Percentiles rank a stretch among this genome's conserved stretches.
Conservation (phyloP, 2,113 vertebrate genomes). For the Carassius carassius region DNA sequence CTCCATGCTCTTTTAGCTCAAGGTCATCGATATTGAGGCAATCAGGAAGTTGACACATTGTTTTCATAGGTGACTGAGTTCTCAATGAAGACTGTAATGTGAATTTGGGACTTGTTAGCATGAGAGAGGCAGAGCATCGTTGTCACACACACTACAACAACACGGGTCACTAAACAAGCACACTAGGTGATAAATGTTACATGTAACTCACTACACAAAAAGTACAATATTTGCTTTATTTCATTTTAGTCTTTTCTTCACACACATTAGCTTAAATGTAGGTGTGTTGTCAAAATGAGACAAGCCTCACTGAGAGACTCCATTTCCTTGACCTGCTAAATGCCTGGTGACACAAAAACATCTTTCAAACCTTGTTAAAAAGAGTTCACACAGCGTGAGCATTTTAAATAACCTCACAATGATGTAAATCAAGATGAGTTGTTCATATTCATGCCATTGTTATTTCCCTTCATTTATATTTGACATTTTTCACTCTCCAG, state of each 20-base stretch:
- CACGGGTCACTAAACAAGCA: constrained; percentile 36
- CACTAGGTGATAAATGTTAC: neutral
- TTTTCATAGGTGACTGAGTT: constrained; percentile 56
- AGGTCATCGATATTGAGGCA: constrained; percentile 59
- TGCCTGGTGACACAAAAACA: neutral
- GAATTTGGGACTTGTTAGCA: constrained; percentile 42
- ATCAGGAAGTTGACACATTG: constrained; percentile 55
- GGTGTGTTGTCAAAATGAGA: constrained; percentile 9
- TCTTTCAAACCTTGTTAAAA: neutral
- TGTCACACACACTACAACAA: constrained; percentile 25
- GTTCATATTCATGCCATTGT: constrained; percentile 8
- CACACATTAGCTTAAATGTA: neutral
- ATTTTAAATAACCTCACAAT: neutral
- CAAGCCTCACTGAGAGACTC: neutral
- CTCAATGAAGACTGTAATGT: constrained; percentile 46
- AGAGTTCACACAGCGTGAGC: neutral
- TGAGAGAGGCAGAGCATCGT: constrained; percentile 1
- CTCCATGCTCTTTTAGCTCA: constrained; percentile 54
- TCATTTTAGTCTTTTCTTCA: neutral
- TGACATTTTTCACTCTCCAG: constrained; percentile 21
- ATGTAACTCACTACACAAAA: neutral
- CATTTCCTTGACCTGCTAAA: neutral
- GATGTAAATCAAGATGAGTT: neutral
- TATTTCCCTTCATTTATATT: neutral
- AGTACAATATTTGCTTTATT: neutral